Evolutionary conservation across 2,888 invertebrate genomes (phyloP), one percentile per base, ranked within the genome.

Genomic region (Hypercompe scribonia): DNA sequence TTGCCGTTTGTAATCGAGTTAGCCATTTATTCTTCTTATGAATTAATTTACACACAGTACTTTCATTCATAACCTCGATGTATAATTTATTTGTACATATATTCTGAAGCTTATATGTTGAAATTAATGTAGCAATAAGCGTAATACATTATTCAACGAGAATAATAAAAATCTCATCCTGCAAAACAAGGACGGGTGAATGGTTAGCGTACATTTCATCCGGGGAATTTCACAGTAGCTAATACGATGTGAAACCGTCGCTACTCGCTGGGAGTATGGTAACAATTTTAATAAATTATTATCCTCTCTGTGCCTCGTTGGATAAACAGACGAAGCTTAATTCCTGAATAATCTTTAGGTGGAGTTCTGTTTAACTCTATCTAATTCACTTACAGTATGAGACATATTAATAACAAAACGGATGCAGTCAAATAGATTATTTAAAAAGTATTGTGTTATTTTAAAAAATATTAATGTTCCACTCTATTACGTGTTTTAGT

Each of bases 261-360:
- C 84, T 78, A 80, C 84, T 86, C 85, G 85, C 82, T 75, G 81
- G 73, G 87, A 88, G 90, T 88, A 89, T 89, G 90, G 90, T 82
- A 92, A 90, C 90, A 90, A 92, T 92, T 93, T 94, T 94, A 94
- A 93, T 94, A 93, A 94, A 92, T 94, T 94, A 94, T 94, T 93
- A 94, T 89, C 86, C 87, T 86, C 85, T 84, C 85, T 84, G 82
- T 85, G 84, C 88, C 81, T 79, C 85, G 82, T 80, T 82, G 89
- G 90, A 90, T 92, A 91, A 92, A 89, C 90, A 91, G 87, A 89
- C 87, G 88, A 85, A 83, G 88, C 89, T 89, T 90, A 90, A 92
- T 90, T 91, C 86, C 81, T 84, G 88, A 85, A 84, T 82, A 86
- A 82, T 78, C 78, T 76, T 34, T 46, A 46, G 18, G 13, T 39